Percentiles rank a stretch among this genome's conserved stretches.
Conservation (phyloP, 2,888 invertebrate genomes). For the Leptura quadrifasciata region DNA sequence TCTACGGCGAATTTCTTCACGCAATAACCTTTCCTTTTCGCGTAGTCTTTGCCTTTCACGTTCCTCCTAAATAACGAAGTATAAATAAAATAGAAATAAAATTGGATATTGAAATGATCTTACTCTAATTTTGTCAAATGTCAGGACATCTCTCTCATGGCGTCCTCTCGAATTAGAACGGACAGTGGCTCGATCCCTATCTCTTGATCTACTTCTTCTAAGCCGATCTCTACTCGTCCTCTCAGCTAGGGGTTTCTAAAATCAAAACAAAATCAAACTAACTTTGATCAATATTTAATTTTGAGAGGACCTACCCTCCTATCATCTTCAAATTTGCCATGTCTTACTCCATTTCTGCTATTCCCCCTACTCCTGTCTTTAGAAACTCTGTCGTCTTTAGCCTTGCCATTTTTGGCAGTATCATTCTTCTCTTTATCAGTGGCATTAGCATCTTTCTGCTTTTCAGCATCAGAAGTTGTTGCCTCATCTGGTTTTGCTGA, state of each 20-base stretch:
- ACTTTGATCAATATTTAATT: neutral
- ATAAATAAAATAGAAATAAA: neutral
- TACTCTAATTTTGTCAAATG: constrained; percentile 88
- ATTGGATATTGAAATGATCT: constrained; percentile 56
- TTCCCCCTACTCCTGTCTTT: constrained; percentile 27
- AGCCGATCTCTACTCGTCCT: constrained; percentile 44
- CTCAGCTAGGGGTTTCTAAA: constrained; percentile 35
- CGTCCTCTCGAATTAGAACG: constrained; percentile 53
- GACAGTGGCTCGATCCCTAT: constrained; percentile 47
- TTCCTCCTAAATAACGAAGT: constrained; percentile 77
- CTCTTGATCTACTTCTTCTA: constrained; percentile 51
- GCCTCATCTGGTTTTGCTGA: constrained; percentile 22
- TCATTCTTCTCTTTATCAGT: constrained; percentile 38
- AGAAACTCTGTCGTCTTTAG: constrained; percentile 28
- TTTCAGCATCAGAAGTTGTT: neutral
- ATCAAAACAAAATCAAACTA: constrained; percentile 22
- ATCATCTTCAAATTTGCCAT: constrained; percentile 17
- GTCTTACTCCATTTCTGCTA: constrained; percentile 29
- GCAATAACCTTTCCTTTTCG: constrained; percentile 84
- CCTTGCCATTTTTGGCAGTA: constrained; percentile 37
- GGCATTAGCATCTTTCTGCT: constrained; percentile 44
- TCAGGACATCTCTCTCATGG: constrained; percentile 78
- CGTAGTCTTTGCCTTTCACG: constrained; percentile 84
- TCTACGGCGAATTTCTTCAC: constrained; percentile 88
- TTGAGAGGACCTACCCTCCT: constrained; percentile 37